phyloP scores from a whole-genome alignment of 37 sponge, comb jelly and placozoan species.

The Bolinopsis microptera region DNA sequence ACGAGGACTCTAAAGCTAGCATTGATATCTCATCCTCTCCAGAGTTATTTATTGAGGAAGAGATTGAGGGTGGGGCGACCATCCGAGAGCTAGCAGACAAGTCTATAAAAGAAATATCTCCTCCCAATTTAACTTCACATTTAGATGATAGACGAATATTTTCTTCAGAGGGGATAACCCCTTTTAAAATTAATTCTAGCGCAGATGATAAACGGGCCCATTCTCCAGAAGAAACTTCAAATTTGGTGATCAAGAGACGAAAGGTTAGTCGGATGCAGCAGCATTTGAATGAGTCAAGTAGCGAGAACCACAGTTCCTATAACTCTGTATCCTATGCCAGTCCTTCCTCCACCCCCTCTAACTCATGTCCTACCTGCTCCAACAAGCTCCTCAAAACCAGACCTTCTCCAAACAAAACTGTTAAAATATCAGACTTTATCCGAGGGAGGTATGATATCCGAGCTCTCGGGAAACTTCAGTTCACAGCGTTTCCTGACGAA shows the following conservation, averaged over 20 bases:
- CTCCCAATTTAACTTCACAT: too few species aligned
- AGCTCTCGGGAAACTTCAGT: background rate
- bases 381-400: background rate
- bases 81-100: background rate
- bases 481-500: background rate
- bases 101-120: too few species aligned
- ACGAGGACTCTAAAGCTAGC: too few species aligned
- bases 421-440: background rate
- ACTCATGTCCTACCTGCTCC: background rate
- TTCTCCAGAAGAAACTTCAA: slow-evolving; percentile 1
- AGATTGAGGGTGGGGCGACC: background rate
- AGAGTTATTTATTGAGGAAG: background rate
- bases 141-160: too few species aligned
- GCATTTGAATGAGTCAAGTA: background rate
- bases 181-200: background rate
- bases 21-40: background rate
- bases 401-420: background rate
- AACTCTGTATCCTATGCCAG: background rate
- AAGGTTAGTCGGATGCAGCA: background rate
- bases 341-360: background rate
- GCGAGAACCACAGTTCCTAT: background rate
- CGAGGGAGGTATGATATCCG: background rate
- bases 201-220: slow-evolving; percentile 4
- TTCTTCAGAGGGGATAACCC: background rate
- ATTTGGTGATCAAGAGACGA: slow-evolving; percentile 22